Base-by-base conservation (phyloP, 2,888 invertebrate genomes). In the Blomia tropicalis region DNA sequence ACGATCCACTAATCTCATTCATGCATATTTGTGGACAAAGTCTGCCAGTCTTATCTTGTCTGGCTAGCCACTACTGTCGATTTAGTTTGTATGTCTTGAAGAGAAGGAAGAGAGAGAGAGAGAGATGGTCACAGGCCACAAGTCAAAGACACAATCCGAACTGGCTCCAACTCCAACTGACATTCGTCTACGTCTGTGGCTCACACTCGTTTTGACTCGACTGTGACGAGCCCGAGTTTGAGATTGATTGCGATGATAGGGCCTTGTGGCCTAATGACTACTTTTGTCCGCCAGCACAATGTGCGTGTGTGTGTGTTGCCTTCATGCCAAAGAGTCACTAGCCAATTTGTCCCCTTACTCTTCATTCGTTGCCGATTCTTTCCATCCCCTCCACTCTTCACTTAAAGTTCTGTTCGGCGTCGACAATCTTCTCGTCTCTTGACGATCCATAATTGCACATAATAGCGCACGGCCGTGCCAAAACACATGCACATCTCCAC, bases 31-130 rank as follows among this genome's bases (percentile, higher is more conserved):
- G 51, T 27, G 51, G 5, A 19, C 51, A 11, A 47, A n/a, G n/a
- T n/a, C n/a, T n/a, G n/a, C n/a, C n/a, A n/a, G n/a, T 47, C 51
- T 47, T 47, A 47, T 47, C 51, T 47, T 47, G 51, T 47, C 51
- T 47, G 23, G 7, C 23, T 47, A n/a, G 36, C 36, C 36, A 11
- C n/a, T n/a, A n/a, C n/a, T n/a, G n/a, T n/a, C n/a, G n/a, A n/a
- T n/a, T n/a, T n/a, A n/a, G n/a, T n/a, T n/a, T n/a, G n/a, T n/a
- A n/a, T n/a, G n/a, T n/a, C n/a, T n/a, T n/a, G n/a, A n/a, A n/a
- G n/a, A n/a, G n/a, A n/a, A n/a, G n/a, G n/a, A n/a, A n/a, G n/a
- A n/a, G n/a, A n/a, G n/a, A n/a, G n/a, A n/a, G n/a, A n/a, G n/a
- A n/a, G n/a, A n/a, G n/a, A n/a, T n/a, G n/a, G n/a, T n/a, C n/a